Evolutionary conservation across 2,888 invertebrate species (phyloP).

Genomic region (Lithodes maja): DNA sequence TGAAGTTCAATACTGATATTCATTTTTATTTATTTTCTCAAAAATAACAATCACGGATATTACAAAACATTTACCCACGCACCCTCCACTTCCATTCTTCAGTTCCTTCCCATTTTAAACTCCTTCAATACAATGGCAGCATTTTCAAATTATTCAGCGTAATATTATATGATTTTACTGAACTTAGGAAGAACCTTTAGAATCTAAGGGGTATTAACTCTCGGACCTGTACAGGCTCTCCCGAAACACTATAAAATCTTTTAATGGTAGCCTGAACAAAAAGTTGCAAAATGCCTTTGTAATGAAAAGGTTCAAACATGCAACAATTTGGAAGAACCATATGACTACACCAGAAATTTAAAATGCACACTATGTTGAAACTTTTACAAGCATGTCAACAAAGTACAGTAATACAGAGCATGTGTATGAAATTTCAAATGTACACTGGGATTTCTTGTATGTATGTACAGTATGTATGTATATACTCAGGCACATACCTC

Average conservation of each 20-base stretch:
- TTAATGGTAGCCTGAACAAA: too few species aligned
- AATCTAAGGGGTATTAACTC: too few species aligned
- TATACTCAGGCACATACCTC: not conserved
- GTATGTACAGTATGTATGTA: not conserved
- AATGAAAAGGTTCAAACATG: not conserved
- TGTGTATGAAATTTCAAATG: not conserved
- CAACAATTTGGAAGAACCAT: not conserved
- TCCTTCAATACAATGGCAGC: too few species aligned
- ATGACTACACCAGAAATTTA: not conserved
- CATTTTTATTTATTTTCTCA: not conserved
- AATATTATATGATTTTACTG: too few species aligned
- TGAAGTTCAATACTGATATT: too few species aligned
- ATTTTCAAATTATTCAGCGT: too few species aligned
- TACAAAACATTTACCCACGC: conserved; percentile 3
- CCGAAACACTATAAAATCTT: too few species aligned
- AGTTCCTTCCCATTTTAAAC: not conserved
- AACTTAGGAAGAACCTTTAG: too few species aligned
- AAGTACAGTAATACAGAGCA: not conserved
- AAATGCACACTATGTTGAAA: not conserved
- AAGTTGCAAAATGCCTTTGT: too few species aligned
- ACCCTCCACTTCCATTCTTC: not conserved
- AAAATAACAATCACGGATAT: conserved; percentile 17
- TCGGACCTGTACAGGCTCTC: too few species aligned
- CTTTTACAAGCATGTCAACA: too few species aligned
- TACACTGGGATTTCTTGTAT: not conserved